Percentiles rank a stretch among this genome's conserved stretches.
Evolutionary conservation across 2,888 invertebrate genomes (phyloP).

Genomic region (Nemotelus nigrinus): DNA sequence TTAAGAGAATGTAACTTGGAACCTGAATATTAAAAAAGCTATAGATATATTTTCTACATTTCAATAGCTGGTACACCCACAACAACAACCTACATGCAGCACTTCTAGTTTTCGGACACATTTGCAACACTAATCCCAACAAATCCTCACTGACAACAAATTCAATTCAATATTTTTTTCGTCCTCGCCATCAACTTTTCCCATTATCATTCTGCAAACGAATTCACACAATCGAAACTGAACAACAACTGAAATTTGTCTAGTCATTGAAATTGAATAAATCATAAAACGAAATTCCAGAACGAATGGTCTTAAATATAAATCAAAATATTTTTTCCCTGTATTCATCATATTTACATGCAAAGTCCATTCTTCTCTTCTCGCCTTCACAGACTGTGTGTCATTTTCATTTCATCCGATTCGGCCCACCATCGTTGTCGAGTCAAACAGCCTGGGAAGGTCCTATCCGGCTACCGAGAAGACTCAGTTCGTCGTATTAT

Average conservation of each 20-base stretch:
- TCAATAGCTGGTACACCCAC: not conserved
- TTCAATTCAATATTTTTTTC: conserved; percentile 8
- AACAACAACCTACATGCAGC: not conserved
- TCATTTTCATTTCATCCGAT: conserved; percentile 14
- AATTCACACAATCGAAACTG: conserved; percentile 25
- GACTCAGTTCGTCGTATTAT: not conserved
- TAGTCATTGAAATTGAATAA: conserved; percentile 40
- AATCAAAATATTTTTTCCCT: conserved; percentile 38
- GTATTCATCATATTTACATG: conserved; percentile 25
- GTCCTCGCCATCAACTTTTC: not conserved
- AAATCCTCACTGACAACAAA: conserved; percentile 26
- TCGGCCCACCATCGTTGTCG: conserved; percentile 20
- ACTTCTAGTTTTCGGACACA: not conserved
- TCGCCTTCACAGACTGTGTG: conserved; percentile 20
- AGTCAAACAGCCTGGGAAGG: not conserved
- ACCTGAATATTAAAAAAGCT: too few species aligned
- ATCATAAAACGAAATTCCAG: conserved; percentile 30
- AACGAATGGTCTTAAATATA: conserved; percentile 29
- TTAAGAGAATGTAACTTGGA: too few species aligned
- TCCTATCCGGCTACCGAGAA: not conserved
- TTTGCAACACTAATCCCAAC: not conserved
- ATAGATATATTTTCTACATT: not conserved
- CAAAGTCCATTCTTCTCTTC: conserved; percentile 17
- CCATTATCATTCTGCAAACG: not conserved
- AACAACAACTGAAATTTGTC: conserved; percentile 10